Conservation (phyloP, 2,113 vertebrate genomes). For the Shinisaurus crocodilurus region DNA sequence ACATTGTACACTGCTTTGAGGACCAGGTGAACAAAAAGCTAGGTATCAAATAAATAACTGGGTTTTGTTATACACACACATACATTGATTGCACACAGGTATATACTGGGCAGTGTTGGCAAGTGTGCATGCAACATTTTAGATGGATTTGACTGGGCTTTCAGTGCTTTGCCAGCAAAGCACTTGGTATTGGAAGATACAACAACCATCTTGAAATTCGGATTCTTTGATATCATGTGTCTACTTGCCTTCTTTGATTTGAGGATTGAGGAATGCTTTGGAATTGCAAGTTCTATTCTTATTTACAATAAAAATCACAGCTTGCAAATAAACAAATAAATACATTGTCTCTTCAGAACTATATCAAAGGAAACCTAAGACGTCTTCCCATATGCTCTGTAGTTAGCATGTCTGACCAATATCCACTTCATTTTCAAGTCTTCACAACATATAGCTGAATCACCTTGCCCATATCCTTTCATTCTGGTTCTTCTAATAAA, state of each 20-base stretch:
- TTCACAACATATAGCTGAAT: background rate
- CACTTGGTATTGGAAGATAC: no score
- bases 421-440: background rate
- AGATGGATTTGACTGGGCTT: background rate
- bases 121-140: background rate
- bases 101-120: background rate
- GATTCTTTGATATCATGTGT: background rate
- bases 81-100: background rate
- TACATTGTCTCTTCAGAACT: background rate
- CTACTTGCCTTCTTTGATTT: background rate
- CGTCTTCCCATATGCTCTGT: background rate
- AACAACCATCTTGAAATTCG: background rate
- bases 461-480: background rate
- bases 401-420: background rate
- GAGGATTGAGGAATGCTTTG: background rate
- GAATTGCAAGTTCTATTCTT: background rate
- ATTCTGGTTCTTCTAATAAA: background rate
- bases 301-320: background rate
- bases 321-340: background rate
- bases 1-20: background rate
- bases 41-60: background rate
- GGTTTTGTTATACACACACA: background rate
- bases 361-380: background rate
- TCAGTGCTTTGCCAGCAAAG: no score
- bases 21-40: background rate